Evolutionary conservation across 2,888 invertebrate genomes (phyloP).

Genomic region (Tetanocera ferruginea): DNA sequence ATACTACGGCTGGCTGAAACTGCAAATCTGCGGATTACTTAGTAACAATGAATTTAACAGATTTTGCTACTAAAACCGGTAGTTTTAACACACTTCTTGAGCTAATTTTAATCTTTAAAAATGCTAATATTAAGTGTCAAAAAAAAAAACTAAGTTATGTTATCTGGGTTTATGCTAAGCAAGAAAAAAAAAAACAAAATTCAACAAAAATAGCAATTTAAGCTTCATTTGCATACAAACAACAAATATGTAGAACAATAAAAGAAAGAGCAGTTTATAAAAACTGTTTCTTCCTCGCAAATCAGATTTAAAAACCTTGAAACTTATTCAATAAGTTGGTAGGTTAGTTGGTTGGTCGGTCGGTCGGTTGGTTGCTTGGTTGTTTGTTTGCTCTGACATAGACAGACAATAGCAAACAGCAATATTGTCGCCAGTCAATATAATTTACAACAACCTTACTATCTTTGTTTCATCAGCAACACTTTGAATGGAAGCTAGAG

Average conservation of each 20-base stretch:
- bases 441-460: background rate
- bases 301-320: slow-evolving; percentile 7
- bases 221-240: background rate
- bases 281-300: background rate
- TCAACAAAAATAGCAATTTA: background rate
- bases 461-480: background rate
- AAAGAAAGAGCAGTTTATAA: slow-evolving; percentile 1
- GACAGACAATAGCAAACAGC: background rate
- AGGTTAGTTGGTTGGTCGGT: background rate
- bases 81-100: too few relatives aligned
- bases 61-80: too few relatives aligned
- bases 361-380: background rate
- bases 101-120: too few relatives aligned
- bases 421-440: slow-evolving; percentile 15
- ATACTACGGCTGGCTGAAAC: too few relatives aligned
- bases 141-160: too few relatives aligned
- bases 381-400: background rate
- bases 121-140: too few relatives aligned
- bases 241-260: slow-evolving; percentile 1
- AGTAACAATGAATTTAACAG: too few relatives aligned
- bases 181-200: too few relatives aligned
- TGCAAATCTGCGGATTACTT: too few relatives aligned
- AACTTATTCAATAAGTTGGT: background rate
- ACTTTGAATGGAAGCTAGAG: background rate
- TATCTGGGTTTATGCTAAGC: background rate